Evolutionary conservation across 2,888 invertebrate species (phyloP).

Genomic region (Catocala sponsa): DNA sequence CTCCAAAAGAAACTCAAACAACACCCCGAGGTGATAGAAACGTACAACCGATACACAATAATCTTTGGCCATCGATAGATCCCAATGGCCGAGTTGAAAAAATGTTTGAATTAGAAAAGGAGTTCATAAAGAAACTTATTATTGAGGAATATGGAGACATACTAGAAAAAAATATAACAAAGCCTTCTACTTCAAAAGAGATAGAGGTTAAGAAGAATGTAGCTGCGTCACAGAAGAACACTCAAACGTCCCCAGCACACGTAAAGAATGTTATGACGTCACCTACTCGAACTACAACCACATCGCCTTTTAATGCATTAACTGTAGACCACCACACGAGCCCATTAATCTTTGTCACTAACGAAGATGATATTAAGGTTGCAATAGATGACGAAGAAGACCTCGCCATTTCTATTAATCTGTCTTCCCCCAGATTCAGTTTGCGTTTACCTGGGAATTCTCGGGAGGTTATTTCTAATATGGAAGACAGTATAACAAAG

Average conservation of each 20-base stretch:
- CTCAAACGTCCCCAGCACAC: slow-evolving; percentile 82
- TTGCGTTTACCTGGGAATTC: slow-evolving; percentile 76
- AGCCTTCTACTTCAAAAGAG: slow-evolving; percentile 73
- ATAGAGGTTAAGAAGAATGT: slow-evolving; percentile 61
- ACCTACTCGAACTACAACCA: slow-evolving; percentile 76
- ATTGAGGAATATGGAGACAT: slow-evolving; percentile 79
- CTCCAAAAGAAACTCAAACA: slow-evolving; percentile 82
- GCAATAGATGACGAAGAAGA: slow-evolving; percentile 66
- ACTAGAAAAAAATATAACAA: slow-evolving; percentile 73
- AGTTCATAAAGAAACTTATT: slow-evolving; percentile 79
- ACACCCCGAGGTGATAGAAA: slow-evolving; percentile 70
- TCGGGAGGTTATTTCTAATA: slow-evolving; percentile 70
- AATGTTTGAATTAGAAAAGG: slow-evolving; percentile 79
- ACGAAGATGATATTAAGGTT: slow-evolving; percentile 57
- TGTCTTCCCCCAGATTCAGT: slow-evolving; percentile 80
- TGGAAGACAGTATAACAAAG: slow-evolving; percentile 54
- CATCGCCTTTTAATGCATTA: slow-evolving; percentile 70
- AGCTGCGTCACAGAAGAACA: slow-evolving; percentile 73
- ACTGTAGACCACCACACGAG: slow-evolving; percentile 77
- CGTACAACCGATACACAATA: slow-evolving; percentile 76
- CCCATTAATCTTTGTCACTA: slow-evolving; percentile 62
- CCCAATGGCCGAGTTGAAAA: slow-evolving; percentile 75
- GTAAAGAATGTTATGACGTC: slow-evolving; percentile 83
- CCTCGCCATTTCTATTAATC: slow-evolving; percentile 74
- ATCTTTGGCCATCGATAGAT: slow-evolving; percentile 74